Conservation (phyloP, 92 coral and sea anemone species). For the Heteractis magnifica region DNA sequence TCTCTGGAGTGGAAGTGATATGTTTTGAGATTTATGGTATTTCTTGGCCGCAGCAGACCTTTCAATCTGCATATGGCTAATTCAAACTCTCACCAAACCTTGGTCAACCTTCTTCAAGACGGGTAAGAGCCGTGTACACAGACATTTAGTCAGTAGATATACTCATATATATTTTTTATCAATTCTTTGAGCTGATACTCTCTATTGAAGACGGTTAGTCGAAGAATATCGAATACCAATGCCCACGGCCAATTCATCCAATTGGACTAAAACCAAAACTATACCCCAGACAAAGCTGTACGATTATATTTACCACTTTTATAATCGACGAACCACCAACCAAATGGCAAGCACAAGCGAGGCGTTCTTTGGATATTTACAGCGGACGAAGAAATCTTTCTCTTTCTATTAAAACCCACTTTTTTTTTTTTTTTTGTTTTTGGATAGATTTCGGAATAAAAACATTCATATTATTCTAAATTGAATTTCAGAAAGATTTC, state of each 20-base stretch:
- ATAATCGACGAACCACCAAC: not conserved
- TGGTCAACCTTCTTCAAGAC: slow-evolving; percentile 17
- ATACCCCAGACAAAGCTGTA: not conserved
- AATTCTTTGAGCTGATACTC: not conserved
- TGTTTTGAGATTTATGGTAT: not conserved
- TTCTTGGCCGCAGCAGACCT: not conserved
- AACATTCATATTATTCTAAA: too few species aligned
- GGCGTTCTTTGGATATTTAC: not conserved
- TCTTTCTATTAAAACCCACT: not conserved
- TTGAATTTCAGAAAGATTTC: too few species aligned
- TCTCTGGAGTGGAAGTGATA: not conserved
- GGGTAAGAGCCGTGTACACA: not conserved
- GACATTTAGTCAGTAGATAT: not conserved
- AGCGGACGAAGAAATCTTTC: not conserved
- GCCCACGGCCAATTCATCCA: not conserved
- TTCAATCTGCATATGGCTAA: slow-evolving; percentile 5
- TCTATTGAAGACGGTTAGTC: not conserved
- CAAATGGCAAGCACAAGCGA: not conserved
- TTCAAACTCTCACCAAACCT: slow-evolving; percentile 1
- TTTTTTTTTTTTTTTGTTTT: not conserved
- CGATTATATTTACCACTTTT: not conserved
- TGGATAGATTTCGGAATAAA: too few species aligned
- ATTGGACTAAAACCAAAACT: not conserved
- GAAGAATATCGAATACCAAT: not conserved
- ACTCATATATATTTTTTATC: not conserved